Conservation (phyloP, 2,888 invertebrate genomes). For the Elysia crispata region DNA sequence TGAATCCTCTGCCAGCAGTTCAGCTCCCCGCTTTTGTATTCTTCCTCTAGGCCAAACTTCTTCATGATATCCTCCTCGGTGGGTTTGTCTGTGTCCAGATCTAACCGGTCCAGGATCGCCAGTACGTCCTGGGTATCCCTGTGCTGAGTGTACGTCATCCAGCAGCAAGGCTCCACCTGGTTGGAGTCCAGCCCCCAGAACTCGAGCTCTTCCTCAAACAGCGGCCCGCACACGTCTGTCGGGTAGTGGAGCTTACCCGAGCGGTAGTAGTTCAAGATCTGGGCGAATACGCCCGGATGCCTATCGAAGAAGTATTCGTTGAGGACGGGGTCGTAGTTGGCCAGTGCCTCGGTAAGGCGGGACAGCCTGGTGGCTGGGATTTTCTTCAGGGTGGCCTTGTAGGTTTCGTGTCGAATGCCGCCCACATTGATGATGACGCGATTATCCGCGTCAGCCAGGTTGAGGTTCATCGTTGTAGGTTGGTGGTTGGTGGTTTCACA, state of each 20-base stretch:
- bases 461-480: constrained; percentile 49
- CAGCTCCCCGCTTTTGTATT: constrained; percentile 78
- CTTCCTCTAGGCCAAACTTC: constrained; percentile 87
- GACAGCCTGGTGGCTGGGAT: constrained; percentile 97
- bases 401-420: constrained; percentile 93
- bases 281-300: constrained; percentile 97
- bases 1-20: constrained; percentile 93
- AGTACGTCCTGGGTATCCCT: constrained; percentile 99
- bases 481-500: background rate
- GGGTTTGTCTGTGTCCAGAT: constrained; percentile 96
- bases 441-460: constrained; percentile 83
- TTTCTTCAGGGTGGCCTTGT: constrained; percentile 90
- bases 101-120: constrained; percentile 96
- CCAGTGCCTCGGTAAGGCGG: constrained; percentile 95
- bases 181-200: constrained; percentile 99
- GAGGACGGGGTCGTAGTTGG: constrained; percentile 98
- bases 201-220: constrained; percentile 99
- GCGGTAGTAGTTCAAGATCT: constrained; percentile 96
- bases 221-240: constrained; percentile 98
- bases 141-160: constrained; percentile 96
- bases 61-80: constrained; percentile 98
- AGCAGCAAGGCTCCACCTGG: constrained; percentile 99
- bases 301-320: constrained; percentile 99
- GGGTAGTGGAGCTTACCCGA: constrained; percentile 99
- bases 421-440: constrained; percentile 99